Conservation (phyloP, 2,113 vertebrate genomes). For the Paralichthys olivaceus region DNA sequence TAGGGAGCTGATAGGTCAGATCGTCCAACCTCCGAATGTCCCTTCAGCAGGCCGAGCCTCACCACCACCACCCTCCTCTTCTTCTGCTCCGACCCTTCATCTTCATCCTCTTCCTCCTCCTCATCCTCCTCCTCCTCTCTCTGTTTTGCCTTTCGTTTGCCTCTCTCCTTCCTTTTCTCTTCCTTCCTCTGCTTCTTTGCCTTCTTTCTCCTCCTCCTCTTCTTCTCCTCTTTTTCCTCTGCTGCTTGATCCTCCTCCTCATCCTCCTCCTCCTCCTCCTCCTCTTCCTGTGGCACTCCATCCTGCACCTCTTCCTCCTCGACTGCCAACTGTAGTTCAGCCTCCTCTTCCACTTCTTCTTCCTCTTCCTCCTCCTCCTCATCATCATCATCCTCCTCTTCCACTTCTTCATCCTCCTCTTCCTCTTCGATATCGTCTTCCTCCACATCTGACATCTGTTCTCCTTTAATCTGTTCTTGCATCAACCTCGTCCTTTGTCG, state of each 20-base stretch:
- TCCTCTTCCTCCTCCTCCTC: background rate
- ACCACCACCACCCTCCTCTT: slow-evolving; percentile 75
- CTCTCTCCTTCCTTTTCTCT: slow-evolving; percentile 43
- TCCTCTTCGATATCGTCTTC: slow-evolving; percentile 26
- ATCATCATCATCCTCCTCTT: background rate
- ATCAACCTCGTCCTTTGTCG: slow-evolving; percentile 25
- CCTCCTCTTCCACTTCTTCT: background rate
- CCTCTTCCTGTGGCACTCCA: slow-evolving; percentile 26
- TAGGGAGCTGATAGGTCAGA: slow-evolving; percentile 68
- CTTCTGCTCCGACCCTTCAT: slow-evolving; percentile 53
- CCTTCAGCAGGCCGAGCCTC: slow-evolving; percentile 67
- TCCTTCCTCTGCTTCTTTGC: slow-evolving; percentile 40
- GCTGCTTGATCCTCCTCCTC: slow-evolving; percentile 15
- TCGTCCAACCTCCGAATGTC: slow-evolving; percentile 65
- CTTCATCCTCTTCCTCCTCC: background rate
- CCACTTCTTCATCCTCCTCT: background rate
- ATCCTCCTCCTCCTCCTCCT: slow-evolving; percentile 31
- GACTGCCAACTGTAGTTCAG: slow-evolving; percentile 1
- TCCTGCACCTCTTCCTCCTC: slow-evolving; percentile 50
- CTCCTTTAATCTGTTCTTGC: slow-evolving; percentile 45
- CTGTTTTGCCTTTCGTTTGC: slow-evolving; percentile 21
- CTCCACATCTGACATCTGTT: slow-evolving; percentile 35
- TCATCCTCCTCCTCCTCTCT: slow-evolving; percentile 1
- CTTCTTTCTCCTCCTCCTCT: slow-evolving; percentile 45
- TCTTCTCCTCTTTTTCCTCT: slow-evolving; percentile 34